Conservation (phyloP, 2,888 invertebrate genomes). For the Boloria euphrosyne region DNA sequence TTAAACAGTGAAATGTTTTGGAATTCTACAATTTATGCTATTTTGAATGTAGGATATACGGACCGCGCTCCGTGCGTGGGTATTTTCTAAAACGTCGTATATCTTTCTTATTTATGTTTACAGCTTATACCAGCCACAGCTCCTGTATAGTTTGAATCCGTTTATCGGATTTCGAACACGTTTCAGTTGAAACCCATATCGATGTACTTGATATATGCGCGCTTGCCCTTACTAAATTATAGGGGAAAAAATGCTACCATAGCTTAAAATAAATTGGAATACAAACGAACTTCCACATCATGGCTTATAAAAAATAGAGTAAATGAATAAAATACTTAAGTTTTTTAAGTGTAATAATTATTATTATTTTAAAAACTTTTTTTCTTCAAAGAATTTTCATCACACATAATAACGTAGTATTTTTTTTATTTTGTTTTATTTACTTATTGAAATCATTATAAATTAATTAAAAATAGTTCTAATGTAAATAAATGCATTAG, state of each 20-base stretch:
- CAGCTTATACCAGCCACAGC: conserved; percentile 73
- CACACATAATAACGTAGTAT: no score
- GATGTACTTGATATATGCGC: conserved; percentile 71
- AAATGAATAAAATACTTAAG: neutral
- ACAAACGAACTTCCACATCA: conserved; percentile 8
- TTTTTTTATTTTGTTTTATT: no score
- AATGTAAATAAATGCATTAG: no score
- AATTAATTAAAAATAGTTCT: no score
- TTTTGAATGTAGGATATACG: conserved; percentile 72
- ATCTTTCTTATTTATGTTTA: conserved; percentile 81
- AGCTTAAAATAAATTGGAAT: conserved; percentile 15
- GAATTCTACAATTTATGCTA: conserved; percentile 65
- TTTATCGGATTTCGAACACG: conserved; percentile 80
- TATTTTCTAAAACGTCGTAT: conserved; percentile 77
- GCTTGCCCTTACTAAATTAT: conserved; percentile 34
- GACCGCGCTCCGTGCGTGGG: conserved; percentile 69
- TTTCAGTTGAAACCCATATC: conserved; percentile 67
- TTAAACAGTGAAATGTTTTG: conserved; percentile 29
- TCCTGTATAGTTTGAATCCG: conserved; percentile 72
- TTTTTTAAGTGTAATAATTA: neutral
- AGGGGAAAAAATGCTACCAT: conserved; percentile 31
- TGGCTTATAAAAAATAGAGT: neutral
- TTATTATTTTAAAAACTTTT: no score
- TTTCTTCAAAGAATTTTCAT: no score
- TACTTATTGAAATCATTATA: no score